Evolutionary conservation across 1,140 invertebrate genomes (phyloP), one percentile per base, ranked within the genome.

Genomic region (Musca vetustissima): DNA sequence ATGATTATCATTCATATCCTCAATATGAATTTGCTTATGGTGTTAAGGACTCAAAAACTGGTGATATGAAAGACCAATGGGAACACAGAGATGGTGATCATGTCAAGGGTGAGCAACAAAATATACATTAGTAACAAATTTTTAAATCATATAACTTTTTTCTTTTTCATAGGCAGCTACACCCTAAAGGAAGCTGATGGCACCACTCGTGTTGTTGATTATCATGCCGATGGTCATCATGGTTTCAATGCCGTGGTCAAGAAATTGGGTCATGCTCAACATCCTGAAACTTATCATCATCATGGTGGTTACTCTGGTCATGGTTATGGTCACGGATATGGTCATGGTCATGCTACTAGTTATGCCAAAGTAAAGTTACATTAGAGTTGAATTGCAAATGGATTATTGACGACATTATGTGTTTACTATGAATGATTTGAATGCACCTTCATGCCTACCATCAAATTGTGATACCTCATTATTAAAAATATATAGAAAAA

Each of bases 141-240:
- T 65, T 28, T 19, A 2, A 13, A 13, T 47, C 55, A 69, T 0
- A 78, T n/a, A 7, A 3, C 15, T 19, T 36, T 49, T 6, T 17
- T 36, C 22, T 59, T 4, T 28, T 19, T 22, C 17, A 4, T 83
- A 72, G 88, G 88, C 28, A 82, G 76, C 52, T 88, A 88, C 75
- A 85, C 84, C 4, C 72, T 87, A 17, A 83, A 86, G 13, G 86
- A 88, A 70, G 85, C 87, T 24, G 87, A 88, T 70, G 87, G 87
- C 67, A 86, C 84, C 2, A 77, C 83, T 17, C 74, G 86, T 50
- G 83, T 83, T 67, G 86, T 87, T n/a, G 85, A 87, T 65, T 88
- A 88, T 72, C 85, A 83, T 15, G 85, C 85, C 32, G 86, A 85
- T 64, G 57, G 67, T 8, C 67, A 71, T 49, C 80, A 85, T 69